A percentile compares a stretch with the other conserved stretches of the same genome.
These are phyloP conservation scores for Reinhardtius hippoglossoides DNA, from an alignment of 2,113 vertebrate genomes.

Conservation along the genomic window DNA sequence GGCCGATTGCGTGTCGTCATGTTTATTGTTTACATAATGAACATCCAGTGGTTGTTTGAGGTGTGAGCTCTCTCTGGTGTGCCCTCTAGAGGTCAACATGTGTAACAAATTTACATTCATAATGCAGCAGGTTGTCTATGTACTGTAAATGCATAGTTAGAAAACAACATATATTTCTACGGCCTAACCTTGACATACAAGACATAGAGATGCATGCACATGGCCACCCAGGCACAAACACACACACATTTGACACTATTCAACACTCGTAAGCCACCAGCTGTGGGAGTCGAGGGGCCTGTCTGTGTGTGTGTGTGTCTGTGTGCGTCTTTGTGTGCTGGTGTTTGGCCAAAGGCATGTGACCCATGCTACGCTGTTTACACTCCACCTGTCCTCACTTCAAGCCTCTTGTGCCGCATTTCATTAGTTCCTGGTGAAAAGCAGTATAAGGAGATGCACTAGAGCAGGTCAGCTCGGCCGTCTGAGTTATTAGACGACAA, in stretches of 20 bases:
- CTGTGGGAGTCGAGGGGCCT: conserved; percentile 11
- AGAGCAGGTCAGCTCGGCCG: neutral
- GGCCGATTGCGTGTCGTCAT: too few species aligned
- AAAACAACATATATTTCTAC: neutral
- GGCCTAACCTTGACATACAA: too few species aligned
- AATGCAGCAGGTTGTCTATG: neutral
- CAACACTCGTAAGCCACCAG: neutral
- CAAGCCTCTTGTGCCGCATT: conserved; percentile 34
- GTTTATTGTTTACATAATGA: neutral
- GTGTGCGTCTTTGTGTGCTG: neutral
- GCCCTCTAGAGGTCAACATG: neutral
- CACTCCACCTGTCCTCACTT: conserved; percentile 43
- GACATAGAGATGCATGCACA: neutral
- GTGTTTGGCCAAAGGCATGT: conserved; percentile 22
- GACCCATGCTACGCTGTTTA: conserved; percentile 41
- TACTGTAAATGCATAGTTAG: too few species aligned
- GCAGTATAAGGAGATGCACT: neutral
- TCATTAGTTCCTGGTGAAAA: conserved; percentile 27
- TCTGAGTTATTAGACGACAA: conserved; percentile 10
- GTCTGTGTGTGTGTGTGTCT: neutral
- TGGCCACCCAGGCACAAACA: conserved; percentile 20
- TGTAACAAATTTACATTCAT: neutral
- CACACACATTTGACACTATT: conserved; percentile 14
- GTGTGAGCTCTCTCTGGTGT: neutral
- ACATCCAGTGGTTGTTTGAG: neutral